A percentile compares a stretch with the other conserved stretches of the same genome.
Evolutionary conservation across 1,140 invertebrate genomes (phyloP).

Genomic region (Cydia splendana): DNA sequence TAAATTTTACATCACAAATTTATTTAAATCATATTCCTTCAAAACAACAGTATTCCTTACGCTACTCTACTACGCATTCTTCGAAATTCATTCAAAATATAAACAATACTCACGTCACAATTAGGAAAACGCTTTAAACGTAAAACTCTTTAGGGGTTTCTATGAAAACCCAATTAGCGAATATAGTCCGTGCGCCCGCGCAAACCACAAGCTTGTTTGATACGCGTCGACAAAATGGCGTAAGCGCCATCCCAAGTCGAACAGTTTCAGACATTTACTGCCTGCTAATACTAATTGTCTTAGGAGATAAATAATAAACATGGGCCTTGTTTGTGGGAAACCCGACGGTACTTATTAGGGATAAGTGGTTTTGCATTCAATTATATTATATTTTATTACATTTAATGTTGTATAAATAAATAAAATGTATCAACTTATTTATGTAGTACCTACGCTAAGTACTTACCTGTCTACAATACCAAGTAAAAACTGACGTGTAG

Average conservation of each 20-base stretch:
- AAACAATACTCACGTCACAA: neutral
- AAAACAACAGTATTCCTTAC: neutral
- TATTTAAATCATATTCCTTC: neutral
- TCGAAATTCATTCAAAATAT: neutral
- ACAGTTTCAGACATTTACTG: neutral
- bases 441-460: neutral
- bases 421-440: neutral
- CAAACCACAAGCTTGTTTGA: neutral
- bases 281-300: neutral
- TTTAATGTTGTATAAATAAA: neutral
- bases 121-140: neutral
- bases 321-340: constrained; percentile 2
- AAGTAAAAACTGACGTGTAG: too few species aligned
- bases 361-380: neutral
- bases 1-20: neutral
- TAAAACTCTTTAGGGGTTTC: neutral
- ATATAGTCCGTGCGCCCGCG: neutral
- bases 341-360: constrained; percentile 15
- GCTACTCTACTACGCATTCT: neutral
- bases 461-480: too few species aligned
- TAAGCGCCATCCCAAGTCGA: neutral
- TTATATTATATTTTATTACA: neutral
- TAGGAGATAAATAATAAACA: constrained; percentile 16
- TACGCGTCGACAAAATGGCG: neutral
- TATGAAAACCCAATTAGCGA: constrained; percentile 26